These are phyloP conservation scores for Idaea dimidiata DNA, from an alignment of 2,888 invertebrate species.

Conservation along the genomic window DNA sequence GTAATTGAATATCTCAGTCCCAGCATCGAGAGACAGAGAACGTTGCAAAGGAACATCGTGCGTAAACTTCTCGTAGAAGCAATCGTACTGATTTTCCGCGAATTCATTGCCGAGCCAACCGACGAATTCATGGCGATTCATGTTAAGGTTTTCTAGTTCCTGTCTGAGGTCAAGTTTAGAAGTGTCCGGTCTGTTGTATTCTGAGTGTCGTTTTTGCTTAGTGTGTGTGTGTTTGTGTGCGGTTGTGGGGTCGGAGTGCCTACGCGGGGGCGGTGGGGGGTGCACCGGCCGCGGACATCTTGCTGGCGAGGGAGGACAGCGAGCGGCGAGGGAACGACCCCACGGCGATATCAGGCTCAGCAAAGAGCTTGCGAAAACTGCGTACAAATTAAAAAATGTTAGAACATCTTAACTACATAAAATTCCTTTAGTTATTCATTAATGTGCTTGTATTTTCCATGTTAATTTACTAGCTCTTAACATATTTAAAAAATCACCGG, in stretches of 20 bases:
- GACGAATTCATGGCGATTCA: conserved; percentile 54
- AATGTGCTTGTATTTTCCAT: too few species aligned
- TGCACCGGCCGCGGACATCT: conserved; percentile 83
- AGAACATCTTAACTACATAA: background rate
- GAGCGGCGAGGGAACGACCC: conserved; percentile 90
- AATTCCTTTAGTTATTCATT: too few species aligned
- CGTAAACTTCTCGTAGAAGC: conserved; percentile 44
- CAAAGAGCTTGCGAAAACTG: conserved; percentile 95
- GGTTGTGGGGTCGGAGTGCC: conserved; percentile 53
- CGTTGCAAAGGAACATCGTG: conserved; percentile 61
- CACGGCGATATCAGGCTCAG: conserved; percentile 86
- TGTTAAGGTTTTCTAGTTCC: conserved; percentile 58
- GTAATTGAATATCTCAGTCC: conserved; percentile 61
- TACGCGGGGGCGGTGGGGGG: conserved; percentile 67
- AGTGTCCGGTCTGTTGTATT: conserved; percentile 37
- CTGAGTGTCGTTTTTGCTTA: conserved; percentile 44
- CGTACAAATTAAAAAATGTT: conserved; percentile 7
- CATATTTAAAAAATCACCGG: too few species aligned
- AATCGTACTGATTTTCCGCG: conserved; percentile 23
- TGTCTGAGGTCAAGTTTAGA: conserved; percentile 61
- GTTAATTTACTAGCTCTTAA: too few species aligned
- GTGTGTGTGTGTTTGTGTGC: conserved; percentile 27
- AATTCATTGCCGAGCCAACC: conserved; percentile 63
- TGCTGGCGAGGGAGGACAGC: conserved; percentile 87
- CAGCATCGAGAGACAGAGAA: conserved; percentile 66